Conservation (phyloP, 2,797 vertebrate genomes). For the Aulostomus chinensis region DNA sequence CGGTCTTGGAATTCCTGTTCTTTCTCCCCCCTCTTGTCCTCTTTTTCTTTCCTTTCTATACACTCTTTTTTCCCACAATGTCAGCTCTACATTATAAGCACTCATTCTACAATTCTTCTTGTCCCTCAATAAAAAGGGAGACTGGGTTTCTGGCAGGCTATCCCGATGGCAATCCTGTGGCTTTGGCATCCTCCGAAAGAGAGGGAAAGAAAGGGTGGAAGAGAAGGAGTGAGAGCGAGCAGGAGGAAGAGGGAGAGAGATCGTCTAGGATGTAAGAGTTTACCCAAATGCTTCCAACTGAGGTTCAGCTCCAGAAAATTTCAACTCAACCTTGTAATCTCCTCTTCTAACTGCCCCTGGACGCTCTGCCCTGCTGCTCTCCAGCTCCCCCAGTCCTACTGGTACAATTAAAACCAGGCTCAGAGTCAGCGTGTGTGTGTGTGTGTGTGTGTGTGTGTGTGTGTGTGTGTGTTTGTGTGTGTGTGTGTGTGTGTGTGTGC, state of each 20-base stretch:
- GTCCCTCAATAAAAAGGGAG: constrained; percentile 53
- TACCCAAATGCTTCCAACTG: constrained; percentile 49
- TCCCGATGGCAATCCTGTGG: constrained; percentile 59
- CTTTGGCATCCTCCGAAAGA: constrained; percentile 46
- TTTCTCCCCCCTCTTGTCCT: neutral
- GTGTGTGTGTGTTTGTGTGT: no score
- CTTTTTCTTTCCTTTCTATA: constrained; percentile 1
- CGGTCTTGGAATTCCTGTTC: constrained; percentile 6
- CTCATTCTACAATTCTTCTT: constrained; percentile 44
- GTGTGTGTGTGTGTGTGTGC: no score
- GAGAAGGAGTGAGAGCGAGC: constrained; percentile 5
- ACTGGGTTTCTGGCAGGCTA: constrained; percentile 47
- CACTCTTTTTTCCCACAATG: constrained; percentile 10
- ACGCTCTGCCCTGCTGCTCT: constrained; percentile 27
- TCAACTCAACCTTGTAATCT: constrained; percentile 71
- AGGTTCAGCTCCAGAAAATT: constrained; percentile 73
- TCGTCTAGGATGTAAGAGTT: constrained; percentile 40
- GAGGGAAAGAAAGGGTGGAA: constrained; percentile 13
- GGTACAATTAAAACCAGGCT: constrained; percentile 18
- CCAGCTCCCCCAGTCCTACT: constrained; percentile 7
- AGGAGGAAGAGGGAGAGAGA: constrained; percentile 21
- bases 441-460: no score
- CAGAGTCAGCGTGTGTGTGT: no score
- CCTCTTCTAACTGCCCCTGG: constrained; percentile 40
- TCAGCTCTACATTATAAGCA: constrained; percentile 26